phyloP scores from a whole-genome alignment of 1,140 invertebrate genomes.

The Akabosia matsudoensis region DNA sequence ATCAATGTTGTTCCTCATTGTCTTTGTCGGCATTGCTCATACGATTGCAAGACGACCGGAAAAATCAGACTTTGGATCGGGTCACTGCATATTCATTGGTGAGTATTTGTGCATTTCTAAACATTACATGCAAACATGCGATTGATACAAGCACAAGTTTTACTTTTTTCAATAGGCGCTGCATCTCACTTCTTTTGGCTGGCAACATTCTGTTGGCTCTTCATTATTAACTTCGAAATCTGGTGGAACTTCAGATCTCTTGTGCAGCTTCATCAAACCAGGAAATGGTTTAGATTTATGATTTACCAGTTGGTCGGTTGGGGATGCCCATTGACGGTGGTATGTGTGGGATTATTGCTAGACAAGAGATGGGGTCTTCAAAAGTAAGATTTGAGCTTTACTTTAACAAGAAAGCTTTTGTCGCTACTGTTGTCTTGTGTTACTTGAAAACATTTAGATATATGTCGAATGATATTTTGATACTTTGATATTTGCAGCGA shows the following conservation, averaged over 20 bases:
- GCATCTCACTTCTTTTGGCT: conserved; percentile 34
- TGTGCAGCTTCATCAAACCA: not conserved
- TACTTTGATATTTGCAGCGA: not conserved
- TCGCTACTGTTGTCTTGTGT: no score
- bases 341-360: not conserved
- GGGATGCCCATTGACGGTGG: not conserved
- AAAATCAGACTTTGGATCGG: not conserved
- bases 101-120: not conserved
- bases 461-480: not conserved
- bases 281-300: conserved; percentile 5
- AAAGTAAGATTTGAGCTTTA: conserved; percentile 4
- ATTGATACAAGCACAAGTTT: not conserved
- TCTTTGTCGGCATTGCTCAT: conserved; percentile 24
- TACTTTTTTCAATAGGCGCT: conserved; percentile 3
- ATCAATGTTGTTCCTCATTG: conserved; percentile 8
- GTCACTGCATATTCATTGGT: not conserved
- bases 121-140: not conserved
- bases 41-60: conserved; percentile 3
- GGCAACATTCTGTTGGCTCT: conserved; percentile 32
- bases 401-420: no score
- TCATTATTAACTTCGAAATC: conserved; percentile 25
- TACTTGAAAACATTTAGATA: no score
- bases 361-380: conserved; percentile 15
- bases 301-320: conserved; percentile 3
- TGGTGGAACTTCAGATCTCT: conserved; percentile 22